Base-by-base conservation (phyloP, 2,113 vertebrate species). In the Hypocryptadius cinnamomeus region DNA sequence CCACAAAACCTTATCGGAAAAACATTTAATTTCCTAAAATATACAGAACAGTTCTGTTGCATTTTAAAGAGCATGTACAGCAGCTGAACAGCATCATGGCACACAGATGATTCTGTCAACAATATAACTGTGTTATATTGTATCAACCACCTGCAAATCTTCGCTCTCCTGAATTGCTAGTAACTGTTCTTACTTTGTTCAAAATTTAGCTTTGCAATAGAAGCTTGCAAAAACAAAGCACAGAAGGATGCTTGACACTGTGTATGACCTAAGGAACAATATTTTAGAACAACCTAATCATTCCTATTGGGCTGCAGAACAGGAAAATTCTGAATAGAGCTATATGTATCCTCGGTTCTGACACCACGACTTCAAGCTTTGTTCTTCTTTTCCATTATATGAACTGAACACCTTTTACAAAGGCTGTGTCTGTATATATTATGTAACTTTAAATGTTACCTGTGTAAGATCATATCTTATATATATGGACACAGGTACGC, bases 381-480 rank as follows among this genome's bases (percentile, higher is more conserved):
- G 89, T 95, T 94, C 80, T 95, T 95, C 60, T 95, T 95, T 92
- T 95, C 85, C 89, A 69, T 91, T 92, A 42, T 90, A 89, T 89
- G 44, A 93, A 93, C 59, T 85, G 81, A 94, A 94, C 85, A 87
- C 96, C 90, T 95, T 93, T 94, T 96, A 92, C 87, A 93, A 96
- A 96, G 92, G 95, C 90, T 94, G 88, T 94, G 93, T 95, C 93
- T 94, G 94, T 94, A 93, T 92, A 96, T 95, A 95, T 85, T 92
- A 92, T 94, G 87, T 95, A 96, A 82, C 90, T 94, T 96, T 82
- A 89, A 92, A 81, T 93, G 60, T 93, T 96, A 92, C 92, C 90
- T 97, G 95, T 95, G 95, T 94, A 89, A 90, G 93, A 71, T 94
- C 93, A 95, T 96, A 94, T 94, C 93, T 96, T 95, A 79, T 94